Conservation (phyloP, 2,113 vertebrate genomes). For the Chelonoidis abingdonii region DNA sequence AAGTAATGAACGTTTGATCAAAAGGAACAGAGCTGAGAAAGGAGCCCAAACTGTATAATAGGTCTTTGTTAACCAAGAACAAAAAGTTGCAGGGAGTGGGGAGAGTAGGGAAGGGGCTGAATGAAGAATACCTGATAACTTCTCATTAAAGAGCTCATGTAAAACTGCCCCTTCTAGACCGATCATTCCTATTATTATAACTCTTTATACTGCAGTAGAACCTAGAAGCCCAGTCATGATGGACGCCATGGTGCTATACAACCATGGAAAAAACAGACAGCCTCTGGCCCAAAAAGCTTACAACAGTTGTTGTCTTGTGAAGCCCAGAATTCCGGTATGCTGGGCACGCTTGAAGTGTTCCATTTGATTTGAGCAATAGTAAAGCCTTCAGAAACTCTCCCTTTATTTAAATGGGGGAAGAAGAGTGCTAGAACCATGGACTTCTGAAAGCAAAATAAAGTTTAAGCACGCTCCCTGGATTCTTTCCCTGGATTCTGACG, state of each 20-base stretch:
- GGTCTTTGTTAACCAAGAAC: background rate
- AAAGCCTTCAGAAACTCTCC: background rate
- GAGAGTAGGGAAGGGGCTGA: background rate
- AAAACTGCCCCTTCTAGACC: background rate
- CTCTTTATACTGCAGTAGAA: background rate
- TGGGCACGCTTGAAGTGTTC: background rate
- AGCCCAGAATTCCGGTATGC: background rate
- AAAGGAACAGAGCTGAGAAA: background rate
- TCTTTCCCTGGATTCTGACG: too few relatives aligned
- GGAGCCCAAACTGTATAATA: background rate
- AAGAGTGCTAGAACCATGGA: background rate
- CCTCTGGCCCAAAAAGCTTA: background rate
- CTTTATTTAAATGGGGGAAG: background rate
- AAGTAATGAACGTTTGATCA: background rate
- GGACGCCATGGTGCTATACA: background rate
- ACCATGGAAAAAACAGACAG: background rate
- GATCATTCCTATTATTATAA: background rate
- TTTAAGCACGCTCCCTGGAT: fast-evolving
- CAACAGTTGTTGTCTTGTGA: background rate
- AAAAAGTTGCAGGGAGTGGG: background rate
- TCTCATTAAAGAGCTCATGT: fast-evolving
- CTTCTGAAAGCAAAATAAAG: background rate
- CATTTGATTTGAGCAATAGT: background rate
- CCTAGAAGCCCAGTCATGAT: background rate
- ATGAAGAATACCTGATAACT: background rate